Evolutionary conservation across 2,888 invertebrate genomes (phyloP).

Genomic region (Sminthurinus aureus): DNA sequence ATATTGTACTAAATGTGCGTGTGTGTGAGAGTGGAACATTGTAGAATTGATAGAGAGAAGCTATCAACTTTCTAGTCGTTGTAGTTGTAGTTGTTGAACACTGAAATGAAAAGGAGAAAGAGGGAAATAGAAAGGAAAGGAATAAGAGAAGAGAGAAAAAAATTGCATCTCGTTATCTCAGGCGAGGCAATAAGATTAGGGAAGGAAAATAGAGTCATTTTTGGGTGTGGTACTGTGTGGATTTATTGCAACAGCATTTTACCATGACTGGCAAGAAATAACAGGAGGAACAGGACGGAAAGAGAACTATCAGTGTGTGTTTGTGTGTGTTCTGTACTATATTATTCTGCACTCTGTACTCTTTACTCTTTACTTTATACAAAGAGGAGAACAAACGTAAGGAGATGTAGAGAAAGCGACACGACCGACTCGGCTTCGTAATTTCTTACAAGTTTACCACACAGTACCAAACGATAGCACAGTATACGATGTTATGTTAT

Average conservation of each 20-base stretch:
- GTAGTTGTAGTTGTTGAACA: background rate
- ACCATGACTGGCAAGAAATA: constrained; percentile 47
- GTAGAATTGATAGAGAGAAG: background rate
- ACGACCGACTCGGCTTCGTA: constrained; percentile 13
- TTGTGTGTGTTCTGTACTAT: background rate
- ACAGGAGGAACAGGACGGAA: background rate
- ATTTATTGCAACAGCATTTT: constrained; percentile 57
- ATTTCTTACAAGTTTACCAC: constrained; percentile 18
- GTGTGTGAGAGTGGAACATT: background rate
- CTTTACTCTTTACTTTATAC: background rate
- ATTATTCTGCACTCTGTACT: background rate
- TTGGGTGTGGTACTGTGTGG: constrained; percentile 59
- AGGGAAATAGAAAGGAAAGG: constrained; percentile 13
- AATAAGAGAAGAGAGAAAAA: constrained; percentile 43
- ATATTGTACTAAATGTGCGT: too few relatives aligned
- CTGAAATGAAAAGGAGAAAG: constrained; percentile 17
- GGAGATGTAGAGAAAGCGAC: background rate
- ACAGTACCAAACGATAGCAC: too few relatives aligned
- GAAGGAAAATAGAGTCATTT: constrained; percentile 60
- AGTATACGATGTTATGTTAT: too few relatives aligned
- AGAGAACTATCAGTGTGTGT: background rate
- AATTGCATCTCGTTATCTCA: constrained; percentile 58
- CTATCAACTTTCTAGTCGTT: background rate
- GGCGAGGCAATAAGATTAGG: constrained; percentile 59
- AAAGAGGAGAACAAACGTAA: background rate